Percentiles rank a stretch among this genome's conserved stretches.
Conservation (phyloP, 2,113 vertebrate genomes). For the Aegotheles bennettii region DNA sequence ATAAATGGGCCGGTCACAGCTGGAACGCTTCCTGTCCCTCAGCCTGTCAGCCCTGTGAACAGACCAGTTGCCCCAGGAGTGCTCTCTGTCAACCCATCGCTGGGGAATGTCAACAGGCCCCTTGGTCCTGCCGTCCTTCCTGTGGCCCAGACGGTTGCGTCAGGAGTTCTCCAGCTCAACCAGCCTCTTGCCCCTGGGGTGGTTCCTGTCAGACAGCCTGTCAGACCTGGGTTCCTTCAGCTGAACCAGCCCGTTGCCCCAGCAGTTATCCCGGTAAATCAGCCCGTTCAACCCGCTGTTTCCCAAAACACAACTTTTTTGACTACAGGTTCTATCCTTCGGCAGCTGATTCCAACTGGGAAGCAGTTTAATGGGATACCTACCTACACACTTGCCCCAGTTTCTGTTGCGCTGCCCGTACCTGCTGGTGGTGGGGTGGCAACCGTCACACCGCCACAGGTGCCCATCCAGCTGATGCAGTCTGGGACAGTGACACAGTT, state of each 20-base stretch:
- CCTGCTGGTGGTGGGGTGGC: constrained; percentile 62
- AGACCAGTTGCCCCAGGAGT: constrained; percentile 16
- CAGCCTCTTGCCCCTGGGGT: constrained; percentile 71
- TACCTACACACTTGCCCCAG: constrained; percentile 87
- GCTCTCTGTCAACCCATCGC: constrained; percentile 67
- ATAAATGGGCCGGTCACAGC: constrained; percentile 38
- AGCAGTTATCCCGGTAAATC: constrained; percentile 71
- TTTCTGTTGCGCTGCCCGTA: constrained; percentile 84
- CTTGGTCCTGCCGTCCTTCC: constrained; percentile 60
- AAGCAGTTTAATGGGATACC: constrained; percentile 94
- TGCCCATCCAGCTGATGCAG: constrained; percentile 74
- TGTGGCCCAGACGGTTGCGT: constrained; percentile 60
- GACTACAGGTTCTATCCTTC: constrained; percentile 83
- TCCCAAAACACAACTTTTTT: constrained; percentile 80
- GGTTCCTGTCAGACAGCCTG: constrained; percentile 73
- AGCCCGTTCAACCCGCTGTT: constrained; percentile 37
- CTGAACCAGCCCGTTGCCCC: constrained; percentile 72
- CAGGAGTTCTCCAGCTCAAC: constrained; percentile 73
- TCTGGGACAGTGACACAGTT: constrained; percentile 67
- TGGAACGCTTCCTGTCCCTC: constrained; percentile 57
- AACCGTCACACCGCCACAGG: constrained; percentile 58
- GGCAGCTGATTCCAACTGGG: constrained; percentile 90
- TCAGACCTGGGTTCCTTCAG: constrained; percentile 74
- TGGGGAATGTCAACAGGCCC: not conserved
- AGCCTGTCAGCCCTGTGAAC: constrained; percentile 59